phyloP scores from a whole-genome alignment of 2,113 vertebrate species.

The Muntiacus reevesi region DNA sequence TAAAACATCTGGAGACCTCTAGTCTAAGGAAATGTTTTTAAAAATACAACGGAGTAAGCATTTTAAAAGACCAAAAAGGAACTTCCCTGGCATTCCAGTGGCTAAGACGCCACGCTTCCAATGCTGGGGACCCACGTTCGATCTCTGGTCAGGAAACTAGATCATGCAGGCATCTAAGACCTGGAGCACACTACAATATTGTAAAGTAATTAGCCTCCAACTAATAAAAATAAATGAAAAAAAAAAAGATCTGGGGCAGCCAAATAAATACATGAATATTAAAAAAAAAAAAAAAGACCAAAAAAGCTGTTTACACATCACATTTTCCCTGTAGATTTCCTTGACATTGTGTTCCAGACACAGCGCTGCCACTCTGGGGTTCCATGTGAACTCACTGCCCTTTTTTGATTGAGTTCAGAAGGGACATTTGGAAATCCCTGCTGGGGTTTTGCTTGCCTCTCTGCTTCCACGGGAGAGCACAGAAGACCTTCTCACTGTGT shows the following conservation, averaged over 20 bases:
- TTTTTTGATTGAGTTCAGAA: neutral
- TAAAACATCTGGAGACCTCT: neutral
- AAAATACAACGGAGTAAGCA: neutral
- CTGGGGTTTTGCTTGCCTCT: neutral
- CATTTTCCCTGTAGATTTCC: neutral
- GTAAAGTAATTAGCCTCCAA: no score
- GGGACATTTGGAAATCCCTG: neutral
- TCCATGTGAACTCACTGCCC: neutral
- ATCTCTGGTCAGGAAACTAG: neutral
- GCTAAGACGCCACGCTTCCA: neutral
- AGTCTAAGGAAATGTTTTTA: neutral
- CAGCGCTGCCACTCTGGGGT: rapidly evolving
- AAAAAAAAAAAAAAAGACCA: neutral
- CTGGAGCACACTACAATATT: neutral
- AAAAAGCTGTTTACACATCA: neutral
- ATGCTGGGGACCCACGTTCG: rapidly evolving
- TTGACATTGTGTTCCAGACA: neutral
- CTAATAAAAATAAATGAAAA: no score
- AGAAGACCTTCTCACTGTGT: neutral
- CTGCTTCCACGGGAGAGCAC: rapidly evolving
- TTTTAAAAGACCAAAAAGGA: neutral
- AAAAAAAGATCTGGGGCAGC: neutral
- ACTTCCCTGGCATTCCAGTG: neutral
- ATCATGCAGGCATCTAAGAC: neutral
- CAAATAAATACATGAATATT: neutral